Evolutionary conservation across 2,113 vertebrate genomes (phyloP).

Genomic region (Sceloporus tristichus): DNA sequence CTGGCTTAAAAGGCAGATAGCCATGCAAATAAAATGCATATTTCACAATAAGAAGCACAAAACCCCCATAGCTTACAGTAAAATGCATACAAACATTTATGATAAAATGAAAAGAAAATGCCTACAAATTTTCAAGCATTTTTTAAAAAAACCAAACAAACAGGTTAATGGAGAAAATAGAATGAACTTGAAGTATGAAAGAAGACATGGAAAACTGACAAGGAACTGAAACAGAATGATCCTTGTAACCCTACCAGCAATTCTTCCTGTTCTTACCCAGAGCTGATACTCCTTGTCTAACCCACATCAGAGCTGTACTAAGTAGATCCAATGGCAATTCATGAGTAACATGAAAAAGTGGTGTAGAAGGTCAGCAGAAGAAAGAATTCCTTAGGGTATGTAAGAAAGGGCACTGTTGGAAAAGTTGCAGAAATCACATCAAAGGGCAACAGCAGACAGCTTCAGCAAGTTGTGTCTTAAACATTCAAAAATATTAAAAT

Average conservation of each 20-base stretch:
- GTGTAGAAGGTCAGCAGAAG: constrained; percentile 20
- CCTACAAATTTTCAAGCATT: background rate
- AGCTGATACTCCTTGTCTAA: background rate
- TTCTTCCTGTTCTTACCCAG: background rate
- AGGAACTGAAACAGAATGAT: background rate
- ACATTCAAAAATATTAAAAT: constrained; percentile 3
- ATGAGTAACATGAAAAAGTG: constrained; percentile 39
- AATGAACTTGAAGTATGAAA: background rate
- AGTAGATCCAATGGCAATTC: constrained; percentile 32
- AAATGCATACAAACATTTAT: background rate
- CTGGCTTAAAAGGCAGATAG: too few species aligned
- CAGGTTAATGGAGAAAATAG: background rate
- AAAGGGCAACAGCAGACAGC: constrained; percentile 14
- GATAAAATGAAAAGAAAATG: background rate
- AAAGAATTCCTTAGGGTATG: constrained; percentile 18
- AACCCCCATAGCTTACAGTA: background rate
- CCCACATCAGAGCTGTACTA: constrained; percentile 19
- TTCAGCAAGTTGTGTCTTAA: background rate
- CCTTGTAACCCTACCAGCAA: background rate
- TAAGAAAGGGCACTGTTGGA: constrained; percentile 5
- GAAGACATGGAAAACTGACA: background rate
- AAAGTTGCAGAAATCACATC: constrained; percentile 25
- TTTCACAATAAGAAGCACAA: background rate
- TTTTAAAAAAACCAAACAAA: background rate
- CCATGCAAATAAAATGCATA: background rate